Evolutionary conservation across 2,888 invertebrate genomes (phyloP).

Genomic region (Dyspetes luteomarginatus): DNA sequence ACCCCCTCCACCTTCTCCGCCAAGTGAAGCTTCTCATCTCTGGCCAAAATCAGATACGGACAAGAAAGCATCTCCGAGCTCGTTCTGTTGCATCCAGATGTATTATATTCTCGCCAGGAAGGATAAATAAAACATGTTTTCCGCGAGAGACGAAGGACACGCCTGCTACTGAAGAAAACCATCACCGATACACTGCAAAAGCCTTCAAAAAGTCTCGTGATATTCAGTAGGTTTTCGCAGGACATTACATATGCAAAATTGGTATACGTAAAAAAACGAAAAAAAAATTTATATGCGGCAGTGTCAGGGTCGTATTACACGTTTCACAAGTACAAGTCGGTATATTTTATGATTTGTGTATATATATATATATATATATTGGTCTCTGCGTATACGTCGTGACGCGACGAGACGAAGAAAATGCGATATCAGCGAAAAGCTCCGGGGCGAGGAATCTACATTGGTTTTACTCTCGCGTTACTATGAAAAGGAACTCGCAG

Average conservation of each 20-base stretch:
- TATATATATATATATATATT: no score
- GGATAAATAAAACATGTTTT: conserved; percentile 69
- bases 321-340: not conserved
- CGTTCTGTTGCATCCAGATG: conserved; percentile 73
- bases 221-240: conserved; percentile 27
- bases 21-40: conserved; percentile 46
- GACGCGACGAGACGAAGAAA: not conserved
- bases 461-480: conserved; percentile 31
- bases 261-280: no score
- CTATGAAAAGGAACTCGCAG: conserved; percentile 64
- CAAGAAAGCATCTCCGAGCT: conserved; percentile 54
- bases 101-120: conserved; percentile 66
- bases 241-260: no score
- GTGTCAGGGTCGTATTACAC: no score
- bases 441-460: conserved; percentile 16
- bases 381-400: not conserved
- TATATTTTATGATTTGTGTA: no score
- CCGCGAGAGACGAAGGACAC: conserved; percentile 59
- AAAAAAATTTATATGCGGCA: no score
- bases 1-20: no score
- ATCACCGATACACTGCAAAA: no score
- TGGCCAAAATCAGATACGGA: conserved; percentile 78
- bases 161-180: no score
- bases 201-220: conserved; percentile 16
- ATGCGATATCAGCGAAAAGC: not conserved